A percentile compares a stretch with the other conserved stretches of the same genome.
These are phyloP conservation scores for Pyrgilauda ruficollis DNA, from an alignment of 2,113 vertebrate genomes.

Conservation along the genomic window DNA sequence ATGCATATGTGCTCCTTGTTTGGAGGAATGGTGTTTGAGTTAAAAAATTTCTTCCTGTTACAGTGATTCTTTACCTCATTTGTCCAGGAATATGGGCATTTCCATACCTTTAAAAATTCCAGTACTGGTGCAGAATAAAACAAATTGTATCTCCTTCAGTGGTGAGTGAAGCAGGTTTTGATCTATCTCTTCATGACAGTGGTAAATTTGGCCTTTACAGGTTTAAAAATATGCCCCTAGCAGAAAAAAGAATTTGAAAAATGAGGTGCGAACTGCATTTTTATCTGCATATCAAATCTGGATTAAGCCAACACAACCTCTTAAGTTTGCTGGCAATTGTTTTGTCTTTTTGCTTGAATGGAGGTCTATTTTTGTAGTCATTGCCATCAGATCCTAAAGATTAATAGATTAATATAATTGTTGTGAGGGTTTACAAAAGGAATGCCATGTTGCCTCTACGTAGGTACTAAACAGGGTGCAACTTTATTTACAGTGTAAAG, in stretches of 20 bases:
- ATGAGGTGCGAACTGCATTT: not conserved
- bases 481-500: slow-evolving; percentile 70
- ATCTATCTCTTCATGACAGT: not conserved
- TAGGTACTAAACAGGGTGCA: slow-evolving; percentile 34
- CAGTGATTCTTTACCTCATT: not conserved
- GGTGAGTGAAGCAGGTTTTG: not conserved
- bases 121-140: not conserved
- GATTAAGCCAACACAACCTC: not conserved
- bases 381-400: not conserved
- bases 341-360: not conserved
- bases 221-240: not conserved
- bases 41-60: not conserved
- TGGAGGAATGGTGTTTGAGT: not conserved
- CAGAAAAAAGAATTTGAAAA: not conserved
- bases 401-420: not conserved
- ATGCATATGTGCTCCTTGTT: not conserved
- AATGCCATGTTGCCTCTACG: not conserved
- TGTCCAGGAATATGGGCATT: not conserved
- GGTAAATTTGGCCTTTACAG: not conserved
- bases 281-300: not conserved
- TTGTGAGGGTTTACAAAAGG: not conserved
- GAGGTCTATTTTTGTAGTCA: not conserved
- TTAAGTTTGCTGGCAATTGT: not conserved
- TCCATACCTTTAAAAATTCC: not conserved
- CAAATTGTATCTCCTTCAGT: not conserved